Evolutionary conservation across 2,113 vertebrate species (phyloP).

Genomic region (human): GRCh38 chr11:43607001-43607500

Average conservation of each 20-base stretch:
- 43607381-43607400: neutral
- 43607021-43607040: neutral
- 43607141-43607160: neutral
- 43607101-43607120: neutral
- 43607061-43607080: neutral
- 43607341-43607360: neutral
- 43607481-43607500: neutral
- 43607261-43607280: accelerated
- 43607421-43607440: neutral
- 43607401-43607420: neutral
- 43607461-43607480: neutral
- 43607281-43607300: neutral
- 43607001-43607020: neutral
- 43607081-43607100: neutral
- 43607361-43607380: neutral
- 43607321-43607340: neutral
- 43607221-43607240: neutral
- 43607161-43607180: neutral
- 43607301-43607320: neutral
- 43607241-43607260: neutral
- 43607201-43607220: neutral
- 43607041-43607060: neutral
- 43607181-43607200: neutral
- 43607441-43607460: neutral
- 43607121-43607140: neutral